Percentiles rank a stretch among this genome's conserved stretches.
Evolutionary conservation across 2,113 vertebrate genomes (phyloP).

Genomic region (Neofelis nebulosa): DNA sequence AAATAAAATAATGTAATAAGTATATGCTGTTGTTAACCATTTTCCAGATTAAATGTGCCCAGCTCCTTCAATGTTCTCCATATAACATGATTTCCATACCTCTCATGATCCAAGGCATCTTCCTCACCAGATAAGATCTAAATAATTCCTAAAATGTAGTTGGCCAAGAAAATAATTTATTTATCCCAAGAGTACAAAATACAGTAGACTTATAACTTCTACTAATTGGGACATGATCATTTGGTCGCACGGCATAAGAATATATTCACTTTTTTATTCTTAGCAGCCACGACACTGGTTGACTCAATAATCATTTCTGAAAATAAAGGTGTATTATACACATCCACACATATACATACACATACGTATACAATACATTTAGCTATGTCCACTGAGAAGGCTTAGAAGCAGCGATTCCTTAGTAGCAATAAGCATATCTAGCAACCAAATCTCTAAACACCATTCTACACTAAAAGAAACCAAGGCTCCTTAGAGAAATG

Average conservation of each 20-base stretch:
- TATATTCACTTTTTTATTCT: conserved; percentile 22
- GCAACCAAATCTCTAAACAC: neutral
- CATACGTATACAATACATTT: neutral
- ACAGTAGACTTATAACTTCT: neutral
- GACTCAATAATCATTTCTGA: conserved; percentile 6
- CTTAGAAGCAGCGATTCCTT: conserved; percentile 2
- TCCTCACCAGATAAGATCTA: neutral
- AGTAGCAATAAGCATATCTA: neutral
- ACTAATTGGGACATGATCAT: neutral
- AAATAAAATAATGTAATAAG: neutral
- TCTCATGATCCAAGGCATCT: neutral
- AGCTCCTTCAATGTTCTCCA: neutral
- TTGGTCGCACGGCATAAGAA: neutral
- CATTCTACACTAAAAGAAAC: neutral
- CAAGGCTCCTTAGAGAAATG: neutral
- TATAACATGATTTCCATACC: neutral
- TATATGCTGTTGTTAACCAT: neutral
- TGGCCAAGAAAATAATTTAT: conserved; percentile 8
- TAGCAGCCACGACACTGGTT: neutral
- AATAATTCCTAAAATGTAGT: neutral
- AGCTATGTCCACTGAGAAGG: neutral
- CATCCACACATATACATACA: neutral
- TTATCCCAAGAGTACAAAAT: neutral
- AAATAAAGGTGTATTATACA: neutral
- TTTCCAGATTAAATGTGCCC: neutral